phyloP scores from a whole-genome alignment of 2,888 invertebrate genomes.

The Archips crataeganus region DNA sequence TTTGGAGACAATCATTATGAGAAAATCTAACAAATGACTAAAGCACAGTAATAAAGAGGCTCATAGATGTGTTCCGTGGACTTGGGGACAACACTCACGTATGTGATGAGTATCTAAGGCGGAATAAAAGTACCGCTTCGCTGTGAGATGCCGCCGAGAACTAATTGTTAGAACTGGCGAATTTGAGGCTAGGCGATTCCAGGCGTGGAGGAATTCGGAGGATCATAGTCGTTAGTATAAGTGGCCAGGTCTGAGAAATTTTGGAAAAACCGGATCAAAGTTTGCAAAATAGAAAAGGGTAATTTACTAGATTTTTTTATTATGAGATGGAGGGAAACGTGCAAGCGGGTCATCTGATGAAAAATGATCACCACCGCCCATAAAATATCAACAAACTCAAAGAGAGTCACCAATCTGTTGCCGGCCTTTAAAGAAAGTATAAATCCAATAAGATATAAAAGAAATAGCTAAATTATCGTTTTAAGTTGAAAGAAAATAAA shows the following conservation, averaged over 20 bases:
- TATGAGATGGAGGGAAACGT: too few relatives aligned
- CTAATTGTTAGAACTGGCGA: constrained; percentile 71
- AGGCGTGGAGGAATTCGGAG: constrained; percentile 42
- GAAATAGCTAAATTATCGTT: too few relatives aligned
- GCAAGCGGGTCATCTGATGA: too few relatives aligned
- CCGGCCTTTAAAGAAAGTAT: too few relatives aligned
- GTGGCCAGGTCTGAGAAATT: neutral
- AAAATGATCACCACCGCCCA: too few relatives aligned
- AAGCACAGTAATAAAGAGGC: constrained; percentile 84
- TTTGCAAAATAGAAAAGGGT: neutral
- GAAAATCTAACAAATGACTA: constrained; percentile 85
- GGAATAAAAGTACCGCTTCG: constrained; percentile 83
- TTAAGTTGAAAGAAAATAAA: too few relatives aligned
- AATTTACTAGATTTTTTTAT: too few relatives aligned
- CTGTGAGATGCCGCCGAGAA: constrained; percentile 77
- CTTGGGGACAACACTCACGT: constrained; percentile 84
- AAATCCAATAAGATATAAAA: too few relatives aligned
- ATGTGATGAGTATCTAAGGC: constrained; percentile 81
- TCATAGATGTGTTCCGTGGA: constrained; percentile 83
- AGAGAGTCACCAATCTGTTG: too few relatives aligned
- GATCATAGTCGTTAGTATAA: neutral
- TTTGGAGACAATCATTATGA: constrained; percentile 85
- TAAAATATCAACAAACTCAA: too few relatives aligned
- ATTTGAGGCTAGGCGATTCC: constrained; percentile 52
- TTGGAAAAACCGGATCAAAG: neutral